phyloP scores from a whole-genome alignment of 2,888 invertebrate species.

The Mythimna vitellina region DNA sequence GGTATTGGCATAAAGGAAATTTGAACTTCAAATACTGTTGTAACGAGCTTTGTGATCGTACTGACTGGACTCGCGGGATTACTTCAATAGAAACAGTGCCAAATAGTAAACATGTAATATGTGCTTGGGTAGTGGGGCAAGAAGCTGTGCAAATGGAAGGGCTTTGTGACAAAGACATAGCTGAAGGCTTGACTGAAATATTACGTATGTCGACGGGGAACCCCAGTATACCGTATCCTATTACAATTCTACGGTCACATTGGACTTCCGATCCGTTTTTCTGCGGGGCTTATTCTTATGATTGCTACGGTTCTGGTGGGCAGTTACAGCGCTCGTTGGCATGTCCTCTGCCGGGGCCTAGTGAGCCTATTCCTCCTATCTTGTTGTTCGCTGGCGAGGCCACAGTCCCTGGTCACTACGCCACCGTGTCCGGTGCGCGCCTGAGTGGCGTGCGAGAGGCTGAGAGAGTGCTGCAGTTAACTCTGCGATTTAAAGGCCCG shows the following conservation, averaged over 20 bases:
- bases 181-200: conserved; percentile 91
- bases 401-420: conserved; percentile 93
- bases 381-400: conserved; percentile 96
- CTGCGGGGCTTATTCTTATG: conserved; percentile 93
- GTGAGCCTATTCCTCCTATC: conserved; percentile 92
- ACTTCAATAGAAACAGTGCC: conserved; percentile 93
- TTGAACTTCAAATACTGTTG: conserved; percentile 92
- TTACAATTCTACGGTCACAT: conserved; percentile 92
- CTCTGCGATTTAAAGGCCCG: conserved; percentile 87
- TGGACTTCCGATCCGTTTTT: conserved; percentile 94
- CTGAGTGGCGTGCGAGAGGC: conserved; percentile 95
- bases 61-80: conserved; percentile 94
- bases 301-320: conserved; percentile 81
- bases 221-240: conserved; percentile 92
- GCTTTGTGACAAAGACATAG: conserved; percentile 92
- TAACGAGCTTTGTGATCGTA: conserved; percentile 87
- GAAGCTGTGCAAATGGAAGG: conserved; percentile 92
- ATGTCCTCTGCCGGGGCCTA: conserved; percentile 92
- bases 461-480: conserved; percentile 92
- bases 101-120: conserved; percentile 93
- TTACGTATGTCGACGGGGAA: conserved; percentile 92
- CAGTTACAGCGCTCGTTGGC: conserved; percentile 88
- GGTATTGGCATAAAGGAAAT: conserved; percentile 92
- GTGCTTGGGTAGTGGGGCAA: conserved; percentile 93
- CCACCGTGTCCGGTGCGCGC: conserved; percentile 94